Base-by-base conservation (phyloP, 1,140 invertebrate species). In the Hetaerina americana region DNA sequence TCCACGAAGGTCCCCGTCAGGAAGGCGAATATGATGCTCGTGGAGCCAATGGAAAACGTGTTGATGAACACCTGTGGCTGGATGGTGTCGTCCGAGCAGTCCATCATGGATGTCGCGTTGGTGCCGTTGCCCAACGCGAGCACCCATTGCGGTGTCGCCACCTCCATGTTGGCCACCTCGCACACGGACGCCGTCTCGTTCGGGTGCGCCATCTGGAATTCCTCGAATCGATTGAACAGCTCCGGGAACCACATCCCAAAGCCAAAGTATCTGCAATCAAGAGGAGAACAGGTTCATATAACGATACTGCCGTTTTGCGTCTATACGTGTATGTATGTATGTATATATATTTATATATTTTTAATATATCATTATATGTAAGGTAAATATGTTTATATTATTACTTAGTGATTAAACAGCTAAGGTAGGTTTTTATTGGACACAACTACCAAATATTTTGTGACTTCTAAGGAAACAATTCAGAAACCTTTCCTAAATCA, bases 221-320 rank as follows among this genome's bases (percentile, higher is more conserved):
- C 89, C 78, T 93, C 90, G 77, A 93, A 93, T 66, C 92, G 89
- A 79, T 92, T 92, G 81, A 93, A 94, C 74, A 94, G 85, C 81
- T 94, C 92, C 0, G 92, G 92, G 81, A 94, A 94, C 92, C 92
- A 94, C 89, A 94, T 92, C 90, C 93, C 92, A 25, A 94, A 81
- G 67, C 92, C 92, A 77, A 94, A 94, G 78, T 94, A 94, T 72
- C 90, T 89, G 77, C 8, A 79, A 78, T 70, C 66, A 22, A n/a
- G 40, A 57, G 40, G 22, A 57, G 18, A 57, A 57, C 40, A 57
- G 15, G 2, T 57, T 57, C 10, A n/a, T n/a, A n/a, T n/a, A n/a
- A n/a, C n/a, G n/a, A n/a, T n/a, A n/a, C n/a, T n/a, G n/a, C n/a
- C n/a, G n/a, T n/a, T n/a, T n/a, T n/a, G n/a, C n/a, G n/a, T n/a